Evolutionary conservation across 2,797 vertebrate species (phyloP).

Genomic region (Sebastes umbrosus): DNA sequence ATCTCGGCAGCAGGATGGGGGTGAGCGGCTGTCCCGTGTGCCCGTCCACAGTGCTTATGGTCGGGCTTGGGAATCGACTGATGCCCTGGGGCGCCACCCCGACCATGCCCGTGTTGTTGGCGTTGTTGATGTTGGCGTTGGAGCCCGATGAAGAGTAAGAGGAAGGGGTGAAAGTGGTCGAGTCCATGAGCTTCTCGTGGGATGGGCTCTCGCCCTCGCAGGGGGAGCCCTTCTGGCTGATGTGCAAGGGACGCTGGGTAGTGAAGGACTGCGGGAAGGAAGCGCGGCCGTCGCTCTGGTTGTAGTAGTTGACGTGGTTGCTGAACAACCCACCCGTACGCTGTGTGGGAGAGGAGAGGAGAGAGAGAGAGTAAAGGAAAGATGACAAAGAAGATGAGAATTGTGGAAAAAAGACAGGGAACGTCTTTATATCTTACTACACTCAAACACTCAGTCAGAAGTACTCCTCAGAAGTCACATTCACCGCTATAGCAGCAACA

Average conservation of each 20-base stretch:
- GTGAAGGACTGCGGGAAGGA: slow-evolving; percentile 97
- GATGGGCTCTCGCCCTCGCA: slow-evolving; percentile 93
- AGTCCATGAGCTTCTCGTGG: slow-evolving; percentile 96
- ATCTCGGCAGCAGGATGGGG: slow-evolving; percentile 88
- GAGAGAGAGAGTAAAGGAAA: neutral
- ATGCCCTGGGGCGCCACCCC: slow-evolving; percentile 60
- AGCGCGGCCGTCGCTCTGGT: slow-evolving; percentile 90
- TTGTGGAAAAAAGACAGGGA: neutral
- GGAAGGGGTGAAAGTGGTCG: slow-evolving; percentile 94
- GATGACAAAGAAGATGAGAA: neutral
- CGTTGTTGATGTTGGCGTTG: slow-evolving; percentile 99
- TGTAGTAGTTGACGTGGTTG: slow-evolving; percentile 97
- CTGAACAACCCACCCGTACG: slow-evolving; percentile 94
- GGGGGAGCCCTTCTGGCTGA: slow-evolving; percentile 93
- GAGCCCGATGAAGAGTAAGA: slow-evolving; percentile 97
- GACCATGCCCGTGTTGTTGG: slow-evolving; percentile 95
- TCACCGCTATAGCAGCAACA: slow-evolving; percentile 19
- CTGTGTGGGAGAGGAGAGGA: slow-evolving; percentile 69
- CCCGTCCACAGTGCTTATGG: slow-evolving; percentile 92
- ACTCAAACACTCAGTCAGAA: slow-evolving; percentile 14
- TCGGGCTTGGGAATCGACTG: slow-evolving; percentile 85
- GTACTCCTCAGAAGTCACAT: neutral
- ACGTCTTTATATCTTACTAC: neutral
- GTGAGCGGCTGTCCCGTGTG: slow-evolving; percentile 86
- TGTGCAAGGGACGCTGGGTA: slow-evolving; percentile 95